phyloP scores from a whole-genome alignment of 2,888 invertebrate genomes.

The Molorchus minor region DNA sequence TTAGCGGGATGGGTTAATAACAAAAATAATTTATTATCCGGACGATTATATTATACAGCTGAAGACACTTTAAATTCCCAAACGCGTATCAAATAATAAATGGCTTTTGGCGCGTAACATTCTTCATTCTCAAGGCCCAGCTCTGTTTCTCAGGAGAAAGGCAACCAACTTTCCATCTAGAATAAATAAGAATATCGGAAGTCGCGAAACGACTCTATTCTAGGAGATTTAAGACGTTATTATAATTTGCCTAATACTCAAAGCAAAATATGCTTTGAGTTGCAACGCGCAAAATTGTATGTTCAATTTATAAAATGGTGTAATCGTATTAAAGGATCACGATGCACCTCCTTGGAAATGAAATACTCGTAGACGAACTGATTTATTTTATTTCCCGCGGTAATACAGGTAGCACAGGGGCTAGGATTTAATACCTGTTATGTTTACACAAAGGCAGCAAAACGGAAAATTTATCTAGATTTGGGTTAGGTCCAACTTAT shows the following conservation, averaged over 20 bases:
- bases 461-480: too few species aligned
- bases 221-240: slow-evolving; percentile 1
- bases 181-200: background rate
- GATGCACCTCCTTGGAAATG: too few species aligned
- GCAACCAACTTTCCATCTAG: background rate
- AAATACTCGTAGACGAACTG: too few species aligned
- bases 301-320: background rate
- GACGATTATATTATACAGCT: slow-evolving; percentile 13
- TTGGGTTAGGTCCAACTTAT: too few species aligned
- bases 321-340: background rate
- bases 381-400: too few species aligned
- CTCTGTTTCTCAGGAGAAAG: slow-evolving; percentile 2
- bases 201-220: background rate
- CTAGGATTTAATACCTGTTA: too few species aligned
- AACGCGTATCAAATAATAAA: slow-evolving; percentile 13
- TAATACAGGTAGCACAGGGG: too few species aligned
- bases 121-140: background rate
- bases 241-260: background rate
- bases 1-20: background rate
- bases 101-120: slow-evolving; percentile 5
- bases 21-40: slow-evolving; percentile 2
- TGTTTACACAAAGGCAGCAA: too few species aligned
- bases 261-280: background rate
- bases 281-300: background rate
- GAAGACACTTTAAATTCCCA: slow-evolving; percentile 10